Conservation (phyloP, 2,888 invertebrate genomes). For the Nomada lathburiana region DNA sequence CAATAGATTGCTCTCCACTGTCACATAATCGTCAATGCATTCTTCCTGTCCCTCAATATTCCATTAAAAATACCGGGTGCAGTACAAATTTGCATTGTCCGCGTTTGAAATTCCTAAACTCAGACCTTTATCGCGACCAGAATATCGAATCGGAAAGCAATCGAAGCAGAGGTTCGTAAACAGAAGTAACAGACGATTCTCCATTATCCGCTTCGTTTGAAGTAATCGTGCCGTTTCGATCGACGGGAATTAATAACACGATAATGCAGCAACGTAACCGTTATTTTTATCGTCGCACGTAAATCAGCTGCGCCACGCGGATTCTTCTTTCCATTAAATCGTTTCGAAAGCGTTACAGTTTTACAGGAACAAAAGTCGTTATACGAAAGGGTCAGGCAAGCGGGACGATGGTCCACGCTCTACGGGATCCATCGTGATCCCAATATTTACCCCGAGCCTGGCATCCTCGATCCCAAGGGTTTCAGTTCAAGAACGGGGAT, state of each 20-base stretch:
- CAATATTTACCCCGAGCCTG: conserved; percentile 72
- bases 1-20: too few relatives aligned
- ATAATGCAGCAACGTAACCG: conserved; percentile 1
- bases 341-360: conserved; percentile 64
- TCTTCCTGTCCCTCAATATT: too few relatives aligned
- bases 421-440: conserved; percentile 75
- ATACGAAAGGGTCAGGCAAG: conserved; percentile 64
- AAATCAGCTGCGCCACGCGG: conserved; percentile 30
- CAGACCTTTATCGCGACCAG: background rate
- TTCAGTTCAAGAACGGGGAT: conserved; percentile 67
- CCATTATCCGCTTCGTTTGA: background rate
- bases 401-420: conserved; percentile 64
- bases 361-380: conserved; percentile 63
- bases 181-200: background rate
- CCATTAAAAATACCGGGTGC: background rate
- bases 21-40: too few relatives aligned
- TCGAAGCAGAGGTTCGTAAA: background rate
- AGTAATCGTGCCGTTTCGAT: background rate
- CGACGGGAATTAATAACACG: background rate
- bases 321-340: conserved; percentile 64
- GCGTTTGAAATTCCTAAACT: background rate
- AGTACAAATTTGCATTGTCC: background rate
- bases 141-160: background rate
- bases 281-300: conserved; percentile 6
- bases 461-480: conserved; percentile 75